Base-by-base conservation (phyloP, 1,140 invertebrate species). In the Ectropis grisescens region DNA sequence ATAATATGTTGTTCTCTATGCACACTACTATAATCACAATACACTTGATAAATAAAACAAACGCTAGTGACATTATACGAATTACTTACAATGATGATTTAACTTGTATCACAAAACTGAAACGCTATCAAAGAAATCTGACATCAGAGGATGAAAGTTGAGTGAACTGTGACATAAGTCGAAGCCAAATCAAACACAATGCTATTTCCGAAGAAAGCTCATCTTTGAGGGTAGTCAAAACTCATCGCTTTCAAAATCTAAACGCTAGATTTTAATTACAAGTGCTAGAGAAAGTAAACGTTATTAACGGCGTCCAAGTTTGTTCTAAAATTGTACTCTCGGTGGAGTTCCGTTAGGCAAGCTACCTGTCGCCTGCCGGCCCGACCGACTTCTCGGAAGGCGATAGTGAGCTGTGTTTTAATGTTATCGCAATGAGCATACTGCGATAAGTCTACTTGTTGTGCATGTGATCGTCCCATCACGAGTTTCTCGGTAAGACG, bases 351-450 rank as follows among this genome's bases (percentile, higher is more conserved):
- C 74, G 70, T 79, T 79, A 79, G 59, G 49, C 36, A 27, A 51
- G 44, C 58, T 79, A 79, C 74, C 74, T 79, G 74, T 69, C 68
- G 60, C 66, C 37, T 12, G 28, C 37, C 51, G 41, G 30, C 50
- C 32, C 47, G 46, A 41, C 31, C 47, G 46, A 57, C 36, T 78
- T 79, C 74, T 71, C 34, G 48, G 74, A 79, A 79, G 69, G 58
- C 57, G 61, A 71, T 67, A 69, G 64, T 59, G 54, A 56, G 61
- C 53, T 58, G 58, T 75, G 58, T 72, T 70, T 67, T 62, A 72
- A 78, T 64, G 66, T 75, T 79, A 75, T 79, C 74, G 68, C 55
- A 58, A 54, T 65, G 64, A 69, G 65, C 56, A 65, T 54, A 67
- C 62, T 46, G 35, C 58, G 69, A 78, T 78, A 78, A 71, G 41